Evolutionary conservation across 1,140 invertebrate genomes (phyloP).

Genomic region (Brachionus angularis): DNA sequence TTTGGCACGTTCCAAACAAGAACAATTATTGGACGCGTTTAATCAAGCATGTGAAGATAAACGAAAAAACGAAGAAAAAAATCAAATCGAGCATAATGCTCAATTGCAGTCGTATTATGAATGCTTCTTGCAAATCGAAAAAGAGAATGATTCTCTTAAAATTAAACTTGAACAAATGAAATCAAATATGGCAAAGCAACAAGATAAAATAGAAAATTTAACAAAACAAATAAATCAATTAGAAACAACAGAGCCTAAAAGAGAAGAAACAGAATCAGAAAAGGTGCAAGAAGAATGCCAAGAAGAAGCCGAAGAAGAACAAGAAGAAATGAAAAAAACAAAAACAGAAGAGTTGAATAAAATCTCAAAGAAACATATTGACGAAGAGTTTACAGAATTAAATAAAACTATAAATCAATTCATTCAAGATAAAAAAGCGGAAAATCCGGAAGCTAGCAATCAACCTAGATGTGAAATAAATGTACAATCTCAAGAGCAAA

Average conservation of each 20-base stretch:
- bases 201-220: slow-evolving; percentile 2
- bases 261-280: neutral
- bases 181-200: neutral
- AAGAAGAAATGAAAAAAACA: neutral
- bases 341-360: neutral
- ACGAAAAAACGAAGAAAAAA: slow-evolving; percentile 20
- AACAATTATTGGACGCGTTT: slow-evolving; percentile 15
- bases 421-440: slow-evolving; percentile 10
- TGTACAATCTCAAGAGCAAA: slow-evolving; percentile 9
- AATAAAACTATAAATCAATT: slow-evolving; percentile 22
- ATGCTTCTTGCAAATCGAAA: slow-evolving; percentile 42
- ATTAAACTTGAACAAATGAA: slow-evolving; percentile 10
- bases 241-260: too few species aligned
- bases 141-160: slow-evolving; percentile 32
- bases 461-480: neutral
- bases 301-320: neutral
- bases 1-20: slow-evolving; percentile 7
- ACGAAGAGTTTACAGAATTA: slow-evolving; percentile 16
- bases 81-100: slow-evolving; percentile 29
- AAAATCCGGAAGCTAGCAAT: neutral
- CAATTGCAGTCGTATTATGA: slow-evolving; percentile 42
- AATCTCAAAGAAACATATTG: slow-evolving; percentile 34
- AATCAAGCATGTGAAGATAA: slow-evolving; percentile 22
- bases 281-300: neutral
- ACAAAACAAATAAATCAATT: neutral